Percentiles rank a stretch among this genome's conserved stretches.
phyloP scores from a whole-genome alignment of 2,113 vertebrate species.

The Sceloporus tristichus region DNA sequence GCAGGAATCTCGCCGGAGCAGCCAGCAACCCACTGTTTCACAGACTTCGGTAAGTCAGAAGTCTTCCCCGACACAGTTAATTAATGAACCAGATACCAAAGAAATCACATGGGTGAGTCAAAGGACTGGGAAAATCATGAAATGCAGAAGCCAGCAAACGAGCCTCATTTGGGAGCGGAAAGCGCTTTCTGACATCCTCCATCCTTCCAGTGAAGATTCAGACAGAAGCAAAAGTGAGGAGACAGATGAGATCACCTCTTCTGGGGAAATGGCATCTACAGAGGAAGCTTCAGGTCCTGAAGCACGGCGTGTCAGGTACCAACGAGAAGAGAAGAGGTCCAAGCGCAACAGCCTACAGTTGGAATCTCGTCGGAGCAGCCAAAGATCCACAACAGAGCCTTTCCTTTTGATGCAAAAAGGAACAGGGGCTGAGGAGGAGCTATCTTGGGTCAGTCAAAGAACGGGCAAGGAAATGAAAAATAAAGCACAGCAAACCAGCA shows the following conservation, averaged over 20 bases:
- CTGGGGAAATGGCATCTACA: background rate
- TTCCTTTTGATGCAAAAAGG: background rate
- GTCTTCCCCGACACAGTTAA: background rate
- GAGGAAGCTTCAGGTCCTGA: background rate
- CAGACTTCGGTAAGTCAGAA: background rate
- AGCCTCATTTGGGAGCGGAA: constrained; percentile 10
- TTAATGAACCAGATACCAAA: background rate
- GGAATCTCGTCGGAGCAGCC: background rate
- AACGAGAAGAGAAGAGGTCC: background rate
- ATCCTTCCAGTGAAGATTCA: background rate
- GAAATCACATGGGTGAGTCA: constrained; percentile 12
- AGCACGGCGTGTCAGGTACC: too few species aligned
- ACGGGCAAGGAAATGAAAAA: constrained; percentile 28
- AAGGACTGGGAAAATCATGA: constrained; percentile 21
- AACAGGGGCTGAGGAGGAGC: background rate
- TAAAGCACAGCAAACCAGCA: constrained; percentile 24
- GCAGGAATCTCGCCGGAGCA: background rate
- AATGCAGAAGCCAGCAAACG: constrained; percentile 11
- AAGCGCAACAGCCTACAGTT: too few species aligned
- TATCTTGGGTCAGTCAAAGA: constrained; percentile 6
- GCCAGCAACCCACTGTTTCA: background rate
- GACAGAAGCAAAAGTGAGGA: background rate
- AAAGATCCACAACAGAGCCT: background rate
- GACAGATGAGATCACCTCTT: background rate
- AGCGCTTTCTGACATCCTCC: background rate